These are phyloP conservation scores for Orthonychiurus folsomi DNA, from an alignment of 2,888 invertebrate genomes.

Conservation along the genomic window DNA sequence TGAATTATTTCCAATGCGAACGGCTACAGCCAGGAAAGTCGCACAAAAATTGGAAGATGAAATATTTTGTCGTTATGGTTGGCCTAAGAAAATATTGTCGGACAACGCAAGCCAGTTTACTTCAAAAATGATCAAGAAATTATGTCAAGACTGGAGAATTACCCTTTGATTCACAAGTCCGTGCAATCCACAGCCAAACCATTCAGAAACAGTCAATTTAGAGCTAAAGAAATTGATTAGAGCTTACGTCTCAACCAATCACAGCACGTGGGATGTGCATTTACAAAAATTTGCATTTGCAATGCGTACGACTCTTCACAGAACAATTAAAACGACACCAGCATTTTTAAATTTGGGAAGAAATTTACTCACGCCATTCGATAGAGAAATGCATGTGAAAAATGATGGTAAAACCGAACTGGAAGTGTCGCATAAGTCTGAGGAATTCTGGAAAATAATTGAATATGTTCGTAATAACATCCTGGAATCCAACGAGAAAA, in stretches of 20 bases:
- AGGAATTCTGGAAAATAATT: slow-evolving; percentile 11
- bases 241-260: slow-evolving; percentile 14
- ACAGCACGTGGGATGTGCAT: slow-evolving; percentile 16
- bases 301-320: slow-evolving; percentile 15
- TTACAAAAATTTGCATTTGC: slow-evolving; percentile 21
- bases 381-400: slow-evolving; percentile 10
- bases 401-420: not conserved
- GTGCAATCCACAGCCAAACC: slow-evolving; percentile 24
- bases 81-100: slow-evolving; percentile 18
- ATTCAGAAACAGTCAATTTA: slow-evolving; percentile 21
- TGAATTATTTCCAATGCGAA: slow-evolving; percentile 25
- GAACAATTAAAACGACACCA: slow-evolving; percentile 15
- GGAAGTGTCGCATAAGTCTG: not conserved
- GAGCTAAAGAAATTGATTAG: slow-evolving; percentile 21
- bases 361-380: slow-evolving; percentile 19
- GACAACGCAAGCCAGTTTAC: slow-evolving; percentile 29
- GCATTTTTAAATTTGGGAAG: slow-evolving; percentile 20
- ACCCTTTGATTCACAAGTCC: slow-evolving; percentile 15
- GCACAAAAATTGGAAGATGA: slow-evolving; percentile 22
- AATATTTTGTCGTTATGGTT: slow-evolving; percentile 26
- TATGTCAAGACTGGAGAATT: slow-evolving; percentile 22
- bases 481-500: slow-evolving; percentile 5
- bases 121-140: slow-evolving; percentile 15
- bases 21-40: slow-evolving; percentile 22
- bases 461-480: slow-evolving; percentile 16